Evolutionary conservation across 2,113 vertebrate species (phyloP).

Genomic region (Atherinomorus stipes): DNA sequence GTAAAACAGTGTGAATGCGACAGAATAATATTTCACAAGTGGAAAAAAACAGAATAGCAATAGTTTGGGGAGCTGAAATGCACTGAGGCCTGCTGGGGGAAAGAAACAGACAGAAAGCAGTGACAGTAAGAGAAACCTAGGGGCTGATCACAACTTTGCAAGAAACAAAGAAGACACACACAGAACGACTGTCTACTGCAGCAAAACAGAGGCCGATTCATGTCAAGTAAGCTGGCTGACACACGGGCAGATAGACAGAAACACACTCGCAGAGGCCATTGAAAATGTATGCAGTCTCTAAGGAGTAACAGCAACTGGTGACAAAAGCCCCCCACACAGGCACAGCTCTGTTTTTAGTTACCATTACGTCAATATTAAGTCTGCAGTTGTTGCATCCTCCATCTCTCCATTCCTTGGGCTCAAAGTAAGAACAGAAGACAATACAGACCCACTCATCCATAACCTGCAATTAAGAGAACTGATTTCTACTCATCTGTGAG

Average conservation of each 20-base stretch:
- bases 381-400: conserved; percentile 9
- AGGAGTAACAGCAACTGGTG: conserved; percentile 10
- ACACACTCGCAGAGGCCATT: background rate
- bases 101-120: conserved; percentile 4
- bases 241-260: background rate
- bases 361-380: conserved; percentile 4
- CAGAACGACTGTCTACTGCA: conserved; percentile 7
- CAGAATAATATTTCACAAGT: no score
- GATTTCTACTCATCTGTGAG: no score
- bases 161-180: conserved; percentile 34
- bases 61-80: no score
- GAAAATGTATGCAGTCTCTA: background rate
- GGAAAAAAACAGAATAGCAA: no score
- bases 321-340: conserved; percentile 45
- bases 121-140: conserved; percentile 1
- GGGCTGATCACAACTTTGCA: conserved; percentile 10
- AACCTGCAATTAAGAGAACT: no score
- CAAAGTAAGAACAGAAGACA: background rate
- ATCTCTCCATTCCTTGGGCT: background rate
- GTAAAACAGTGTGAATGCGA: no score
- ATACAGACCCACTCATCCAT: no score
- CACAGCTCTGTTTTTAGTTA: conserved; percentile 47
- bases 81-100: background rate
- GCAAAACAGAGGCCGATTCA: conserved; percentile 49
- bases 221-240: background rate